Evolutionary conservation across 2,797 vertebrate genomes (phyloP).

Genomic region (Amphiprion clarkii): DNA sequence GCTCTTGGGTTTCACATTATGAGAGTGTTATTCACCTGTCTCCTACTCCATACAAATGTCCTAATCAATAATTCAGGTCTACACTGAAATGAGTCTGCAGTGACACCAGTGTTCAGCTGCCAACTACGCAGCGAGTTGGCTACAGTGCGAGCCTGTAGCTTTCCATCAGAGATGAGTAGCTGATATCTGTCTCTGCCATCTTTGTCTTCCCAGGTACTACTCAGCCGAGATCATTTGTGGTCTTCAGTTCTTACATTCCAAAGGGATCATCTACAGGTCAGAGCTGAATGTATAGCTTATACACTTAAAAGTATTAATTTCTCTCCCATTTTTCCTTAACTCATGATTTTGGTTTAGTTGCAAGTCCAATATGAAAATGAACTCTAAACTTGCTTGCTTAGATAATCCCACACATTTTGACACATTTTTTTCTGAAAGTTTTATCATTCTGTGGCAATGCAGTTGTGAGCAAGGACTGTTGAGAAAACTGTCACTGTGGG

Average conservation of each 20-base stretch:
- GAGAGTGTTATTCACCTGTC: conserved; percentile 74
- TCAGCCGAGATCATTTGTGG: conserved; percentile 97
- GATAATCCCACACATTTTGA: conserved; percentile 55
- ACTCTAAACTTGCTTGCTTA: conserved; percentile 40
- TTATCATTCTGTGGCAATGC: conserved; percentile 45
- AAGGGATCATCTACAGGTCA: conserved; percentile 98
- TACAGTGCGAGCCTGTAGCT: conserved; percentile 3
- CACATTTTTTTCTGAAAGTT: conserved; percentile 30
- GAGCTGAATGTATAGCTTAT: conserved; percentile 26
- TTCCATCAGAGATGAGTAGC: conserved; percentile 28
- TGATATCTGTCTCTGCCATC: conserved; percentile 37
- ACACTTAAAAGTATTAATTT: neutral
- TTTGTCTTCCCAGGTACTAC: conserved; percentile 90
- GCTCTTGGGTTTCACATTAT: conserved; percentile 74
- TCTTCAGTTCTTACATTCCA: conserved; percentile 96
- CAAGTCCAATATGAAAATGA: conserved; percentile 36
- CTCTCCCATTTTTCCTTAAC: neutral
- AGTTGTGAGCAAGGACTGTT: conserved; percentile 36
- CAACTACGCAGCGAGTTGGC: conserved; percentile 32
- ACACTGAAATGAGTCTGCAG: conserved; percentile 54
- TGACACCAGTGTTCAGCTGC: conserved; percentile 49
- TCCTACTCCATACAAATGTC: conserved; percentile 78
- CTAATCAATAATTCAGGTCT: conserved; percentile 77
- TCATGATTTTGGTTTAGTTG: conserved; percentile 8
- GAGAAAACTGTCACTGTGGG: conserved; percentile 24